Evolutionary conservation across 1,140 invertebrate species (phyloP).

Genomic region (Triops cancriformis): DNA sequence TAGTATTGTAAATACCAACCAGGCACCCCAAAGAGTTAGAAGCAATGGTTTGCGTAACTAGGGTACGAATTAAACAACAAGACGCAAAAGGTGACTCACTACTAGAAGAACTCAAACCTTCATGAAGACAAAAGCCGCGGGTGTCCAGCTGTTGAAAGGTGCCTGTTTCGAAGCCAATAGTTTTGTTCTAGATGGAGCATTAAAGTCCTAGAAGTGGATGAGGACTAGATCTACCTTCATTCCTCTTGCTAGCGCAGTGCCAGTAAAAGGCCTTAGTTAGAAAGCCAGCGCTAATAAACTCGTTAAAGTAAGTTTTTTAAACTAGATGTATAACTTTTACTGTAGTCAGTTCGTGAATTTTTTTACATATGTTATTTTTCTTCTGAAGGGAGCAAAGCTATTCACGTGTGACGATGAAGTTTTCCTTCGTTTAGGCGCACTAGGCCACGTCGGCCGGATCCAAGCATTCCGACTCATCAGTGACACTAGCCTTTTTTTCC

Average conservation of each 20-base stretch:
- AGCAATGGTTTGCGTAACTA: not conserved
- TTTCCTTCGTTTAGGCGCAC: conserved; percentile 67
- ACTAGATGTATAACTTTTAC: too few species aligned
- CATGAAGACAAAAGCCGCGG: not conserved
- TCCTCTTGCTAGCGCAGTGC: not conserved
- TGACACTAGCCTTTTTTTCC: too few species aligned
- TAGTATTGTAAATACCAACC: not conserved
- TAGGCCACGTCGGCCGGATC: too few species aligned
- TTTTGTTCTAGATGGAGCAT: not conserved
- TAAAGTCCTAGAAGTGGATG: not conserved
- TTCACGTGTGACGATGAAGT: conserved; percentile 60
- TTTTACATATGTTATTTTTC: too few species aligned
- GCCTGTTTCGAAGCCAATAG: conserved; percentile 14
- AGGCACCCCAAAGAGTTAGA: not conserved
- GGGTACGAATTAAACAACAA: not conserved
- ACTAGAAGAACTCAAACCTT: not conserved
- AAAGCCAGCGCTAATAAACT: not conserved
- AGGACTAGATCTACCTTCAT: not conserved
- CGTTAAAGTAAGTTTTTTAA: conserved; percentile 40
- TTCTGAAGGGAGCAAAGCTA: conserved; percentile 62
- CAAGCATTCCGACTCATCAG: too few species aligned
- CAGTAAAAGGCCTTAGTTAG: not conserved
- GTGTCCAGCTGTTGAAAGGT: not conserved
- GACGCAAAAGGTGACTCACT: not conserved
- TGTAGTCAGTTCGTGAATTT: too few species aligned